Evolutionary conservation across 92 coral and sea anemone species (phyloP).

Genomic region (Umimayanthus chanpuru): DNA sequence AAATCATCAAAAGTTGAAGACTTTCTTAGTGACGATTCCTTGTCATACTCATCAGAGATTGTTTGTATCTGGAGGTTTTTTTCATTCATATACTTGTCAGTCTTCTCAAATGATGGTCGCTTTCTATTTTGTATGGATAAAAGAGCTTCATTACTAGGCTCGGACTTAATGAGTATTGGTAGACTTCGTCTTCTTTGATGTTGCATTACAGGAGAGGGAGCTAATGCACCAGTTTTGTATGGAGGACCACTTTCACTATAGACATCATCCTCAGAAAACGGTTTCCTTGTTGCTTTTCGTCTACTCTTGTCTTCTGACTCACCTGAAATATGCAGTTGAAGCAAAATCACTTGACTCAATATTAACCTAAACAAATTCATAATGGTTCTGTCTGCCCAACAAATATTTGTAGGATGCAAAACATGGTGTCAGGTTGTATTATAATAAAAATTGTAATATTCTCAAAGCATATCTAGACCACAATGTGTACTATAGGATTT

Average conservation of each 20-base stretch:
- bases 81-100: slow-evolving; percentile 37
- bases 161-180: slow-evolving; percentile 1
- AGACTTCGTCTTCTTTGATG: slow-evolving; percentile 34
- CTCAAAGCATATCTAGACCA: too few species aligned
- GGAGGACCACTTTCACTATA: not conserved
- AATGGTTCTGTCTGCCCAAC: not conserved
- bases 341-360: not conserved
- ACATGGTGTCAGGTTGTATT: not conserved
- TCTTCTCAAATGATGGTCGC: slow-evolving; percentile 26
- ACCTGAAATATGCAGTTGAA: slow-evolving; percentile 19
- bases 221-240: not conserved
- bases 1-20: slow-evolving; percentile 44
- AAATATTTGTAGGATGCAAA: not conserved
- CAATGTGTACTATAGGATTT: too few species aligned
- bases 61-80: slow-evolving; percentile 37
- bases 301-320: slow-evolving; percentile 59
- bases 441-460: too few species aligned
- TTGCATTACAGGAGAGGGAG: not conserved
- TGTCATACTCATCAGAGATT: slow-evolving; percentile 33
- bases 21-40: slow-evolving; percentile 27
- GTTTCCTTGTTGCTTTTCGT: slow-evolving; percentile 52
- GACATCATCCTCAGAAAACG: slow-evolving; percentile 56
- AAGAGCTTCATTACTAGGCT: not conserved
- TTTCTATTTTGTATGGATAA: not conserved
- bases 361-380: not conserved